These are phyloP conservation scores for Pachydiplax longipennis DNA, from an alignment of 2,888 invertebrate species.

Conservation along the genomic window DNA sequence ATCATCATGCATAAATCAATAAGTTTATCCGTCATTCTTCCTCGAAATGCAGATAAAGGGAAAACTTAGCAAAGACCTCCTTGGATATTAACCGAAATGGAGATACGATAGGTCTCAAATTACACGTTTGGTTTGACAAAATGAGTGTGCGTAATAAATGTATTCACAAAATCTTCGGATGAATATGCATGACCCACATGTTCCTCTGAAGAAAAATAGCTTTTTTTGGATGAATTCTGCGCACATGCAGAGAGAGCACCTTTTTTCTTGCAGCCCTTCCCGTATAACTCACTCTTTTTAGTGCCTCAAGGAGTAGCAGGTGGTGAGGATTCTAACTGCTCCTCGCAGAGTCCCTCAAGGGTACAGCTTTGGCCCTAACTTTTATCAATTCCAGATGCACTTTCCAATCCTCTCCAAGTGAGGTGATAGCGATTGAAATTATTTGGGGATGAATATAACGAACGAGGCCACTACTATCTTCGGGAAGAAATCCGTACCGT, in stretches of 20 bases:
- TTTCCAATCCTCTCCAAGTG: not conserved
- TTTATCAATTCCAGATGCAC: not conserved
- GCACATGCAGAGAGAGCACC: not conserved
- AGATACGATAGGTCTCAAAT: not conserved
- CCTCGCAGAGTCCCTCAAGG: not conserved
- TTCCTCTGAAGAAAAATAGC: not conserved
- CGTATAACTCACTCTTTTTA: not conserved
- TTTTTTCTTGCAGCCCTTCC: not conserved
- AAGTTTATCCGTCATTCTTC: too few species aligned
- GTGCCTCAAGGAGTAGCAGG: slow-evolving; percentile 13
- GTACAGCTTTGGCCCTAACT: not conserved
- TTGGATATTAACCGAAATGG: too few species aligned
- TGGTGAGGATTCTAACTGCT: not conserved
- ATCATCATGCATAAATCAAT: too few species aligned
- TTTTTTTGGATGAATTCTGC: not conserved
- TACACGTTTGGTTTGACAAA: not conserved
- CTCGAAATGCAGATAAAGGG: too few species aligned
- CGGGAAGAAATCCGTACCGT: too few species aligned
- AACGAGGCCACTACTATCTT: too few species aligned
- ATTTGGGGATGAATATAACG: too few species aligned
- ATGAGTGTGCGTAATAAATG: not conserved
- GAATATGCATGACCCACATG: not conserved
- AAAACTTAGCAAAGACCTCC: too few species aligned
- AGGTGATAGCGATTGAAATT: too few species aligned
- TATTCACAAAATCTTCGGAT: not conserved